Evolutionary conservation across 2,888 invertebrate genomes (phyloP), one percentile per base, ranked within the genome.

Genomic region (Lithosia quadra): DNA sequence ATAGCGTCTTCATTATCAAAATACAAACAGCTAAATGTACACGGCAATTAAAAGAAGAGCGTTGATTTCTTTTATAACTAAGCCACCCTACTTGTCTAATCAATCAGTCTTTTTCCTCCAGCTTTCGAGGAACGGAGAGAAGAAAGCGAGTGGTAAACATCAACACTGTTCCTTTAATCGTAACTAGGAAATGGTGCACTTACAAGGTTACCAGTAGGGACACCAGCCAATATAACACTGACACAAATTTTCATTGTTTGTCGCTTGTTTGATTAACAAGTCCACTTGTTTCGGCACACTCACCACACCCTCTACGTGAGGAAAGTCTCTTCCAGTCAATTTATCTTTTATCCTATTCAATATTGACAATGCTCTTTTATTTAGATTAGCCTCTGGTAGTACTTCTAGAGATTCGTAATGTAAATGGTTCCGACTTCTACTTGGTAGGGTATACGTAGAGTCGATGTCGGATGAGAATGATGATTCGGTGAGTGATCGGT

Each of bases 181-280:
- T 55, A 43, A 18, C 24, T 11, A 49, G 49, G 21, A 34, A 68
- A 64, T 21, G 33, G 65, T 36, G 66, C 66, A 55, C 61, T 61
- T 61, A 64, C 68, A 65, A 59, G 64, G 71, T 92, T 94, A 97
- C 97, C 97, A 97, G 87, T 97, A 97, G 22, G 97, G 97, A 90
- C 97, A 99, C 99, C 99, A 99, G 70, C 99, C 99, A 78, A 99
- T 99, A 88, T 99, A 99, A 90, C 99, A 99, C 94, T 99, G 99
- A 90, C 99, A 99, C 75, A 99, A 96, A 92, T 99, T 99, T 91
- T 99, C 99, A 91, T 99, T 99, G 80, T 98, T 98, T 0, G 99
- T 99, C 7, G 99, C 99, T 88, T 99, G 99, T 86, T 97, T 97
- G 77, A 99, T 99, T 43, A 99, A 95, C 82, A 99, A 92, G 85